Evolutionary conservation across 2,888 invertebrate genomes (phyloP).

Genomic region (Sphaeridia pumilis): DNA sequence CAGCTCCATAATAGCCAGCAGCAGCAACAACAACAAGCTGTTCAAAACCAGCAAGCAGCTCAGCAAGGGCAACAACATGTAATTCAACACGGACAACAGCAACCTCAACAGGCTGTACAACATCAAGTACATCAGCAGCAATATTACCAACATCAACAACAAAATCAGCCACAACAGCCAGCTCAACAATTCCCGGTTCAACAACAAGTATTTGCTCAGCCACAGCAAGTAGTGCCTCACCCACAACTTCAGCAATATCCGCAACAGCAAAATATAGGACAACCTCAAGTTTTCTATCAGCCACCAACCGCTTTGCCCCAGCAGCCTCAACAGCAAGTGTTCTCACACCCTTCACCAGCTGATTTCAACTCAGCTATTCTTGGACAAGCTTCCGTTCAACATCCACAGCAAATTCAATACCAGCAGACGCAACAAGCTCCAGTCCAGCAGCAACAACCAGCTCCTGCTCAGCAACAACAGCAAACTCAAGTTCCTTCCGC

Average conservation of each 20-base stretch:
- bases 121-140: conserved; percentile 37
- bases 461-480: conserved; percentile 5
- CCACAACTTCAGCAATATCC: too few species aligned
- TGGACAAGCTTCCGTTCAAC: conserved; percentile 4
- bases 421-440: conserved; percentile 10
- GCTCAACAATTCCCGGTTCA: too few species aligned
- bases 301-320: conserved; percentile 2
- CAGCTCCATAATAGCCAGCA: conserved; percentile 20
- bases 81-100: too few species aligned
- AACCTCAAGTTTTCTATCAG: neutral
- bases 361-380: conserved; percentile 7
- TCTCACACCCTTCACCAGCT: conserved; percentile 15
- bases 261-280: too few species aligned
- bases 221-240: too few species aligned
- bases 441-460: conserved; percentile 18
- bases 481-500: conserved; percentile 2
- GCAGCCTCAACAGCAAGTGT: conserved; percentile 12
- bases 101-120: conserved; percentile 35
- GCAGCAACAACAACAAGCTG: conserved; percentile 33
- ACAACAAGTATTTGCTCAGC: too few species aligned
- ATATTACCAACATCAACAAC: conserved; percentile 37
- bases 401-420: neutral
- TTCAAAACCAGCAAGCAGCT: conserved; percentile 36
- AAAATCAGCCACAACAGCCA: conserved; percentile 37
- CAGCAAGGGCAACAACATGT: conserved; percentile 36